These are phyloP conservation scores for Drosophila pseudoobscura DNA, from an alignment of 1,140 invertebrate genomes.

Conservation along the genomic window DNA sequence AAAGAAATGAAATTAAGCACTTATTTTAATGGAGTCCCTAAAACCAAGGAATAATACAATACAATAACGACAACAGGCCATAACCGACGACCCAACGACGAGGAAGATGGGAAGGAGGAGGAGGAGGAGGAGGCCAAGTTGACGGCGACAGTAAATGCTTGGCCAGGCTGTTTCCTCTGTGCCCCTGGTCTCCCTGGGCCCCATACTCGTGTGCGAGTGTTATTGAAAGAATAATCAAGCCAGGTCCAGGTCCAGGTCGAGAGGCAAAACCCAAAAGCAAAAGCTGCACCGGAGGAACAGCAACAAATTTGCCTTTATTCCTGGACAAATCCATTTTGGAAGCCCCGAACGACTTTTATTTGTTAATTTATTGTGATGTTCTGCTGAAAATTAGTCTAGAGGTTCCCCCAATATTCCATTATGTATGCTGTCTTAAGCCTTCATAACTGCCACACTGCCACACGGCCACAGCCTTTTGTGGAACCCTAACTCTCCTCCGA, in stretches of 20 bases:
- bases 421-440: constrained; percentile 62
- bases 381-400: constrained; percentile 74
- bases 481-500: constrained; percentile 8
- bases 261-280: constrained; percentile 3
- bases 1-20: constrained; percentile 69
- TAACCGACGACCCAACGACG: background rate
- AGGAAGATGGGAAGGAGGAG: constrained; percentile 6
- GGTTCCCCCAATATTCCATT: constrained; percentile 71
- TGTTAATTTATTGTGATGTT: constrained; percentile 81
- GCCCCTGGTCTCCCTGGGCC: constrained; percentile 1
- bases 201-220: constrained; percentile 19
- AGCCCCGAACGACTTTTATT: constrained; percentile 63
- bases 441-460: constrained; percentile 45
- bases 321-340: constrained; percentile 60
- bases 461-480: background rate
- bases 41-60: constrained; percentile 36
- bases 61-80: constrained; percentile 24
- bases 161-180: constrained; percentile 10
- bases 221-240: constrained; percentile 58
- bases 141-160: constrained; percentile 41
- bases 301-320: constrained; percentile 73
- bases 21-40: constrained; percentile 74
- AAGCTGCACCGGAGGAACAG: constrained; percentile 14
- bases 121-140: constrained; percentile 2
- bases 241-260: background rate